Conservation (phyloP, 1,140 invertebrate genomes). For the Zelostemma sp. region DNA sequence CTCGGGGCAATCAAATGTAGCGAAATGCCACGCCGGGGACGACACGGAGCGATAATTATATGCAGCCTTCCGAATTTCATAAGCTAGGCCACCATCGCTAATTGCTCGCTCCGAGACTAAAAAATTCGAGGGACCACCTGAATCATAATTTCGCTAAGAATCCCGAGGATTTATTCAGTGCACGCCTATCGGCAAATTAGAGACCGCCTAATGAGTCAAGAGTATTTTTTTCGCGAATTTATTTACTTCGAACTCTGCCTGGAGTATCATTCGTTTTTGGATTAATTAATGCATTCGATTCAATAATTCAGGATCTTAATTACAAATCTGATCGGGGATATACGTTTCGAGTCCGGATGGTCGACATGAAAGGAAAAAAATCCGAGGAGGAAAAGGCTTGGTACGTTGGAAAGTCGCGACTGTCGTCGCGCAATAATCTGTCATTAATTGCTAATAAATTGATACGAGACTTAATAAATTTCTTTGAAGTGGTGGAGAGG, state of each 20-base stretch:
- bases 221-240: constrained; percentile 2
- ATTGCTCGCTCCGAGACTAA: neutral
- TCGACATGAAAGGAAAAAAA: no score
- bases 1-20: no score
- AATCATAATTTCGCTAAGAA: constrained; percentile 4
- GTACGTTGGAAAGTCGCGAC: neutral
- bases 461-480: constrained; percentile 14
- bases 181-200: constrained; percentile 9
- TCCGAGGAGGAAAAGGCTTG: neutral
- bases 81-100: constrained; percentile 1
- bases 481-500: constrained; percentile 19
- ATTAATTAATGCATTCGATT: constrained; percentile 1
- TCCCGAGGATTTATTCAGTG: constrained; percentile 4
- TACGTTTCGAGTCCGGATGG: no score
- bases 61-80: neutral
- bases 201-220: constrained; percentile 2
- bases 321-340: no score
- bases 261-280: neutral
- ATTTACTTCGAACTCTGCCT: neutral
- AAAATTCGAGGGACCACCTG: neutral
- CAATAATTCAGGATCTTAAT: neutral
- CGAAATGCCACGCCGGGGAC: no score
- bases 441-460: constrained; percentile 10
- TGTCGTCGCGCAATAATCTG: constrained; percentile 4
- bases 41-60: neutral